These are phyloP conservation scores for Drosophila neotestacea DNA, from an alignment of 2,888 invertebrate species.

Conservation along the genomic window DNA sequence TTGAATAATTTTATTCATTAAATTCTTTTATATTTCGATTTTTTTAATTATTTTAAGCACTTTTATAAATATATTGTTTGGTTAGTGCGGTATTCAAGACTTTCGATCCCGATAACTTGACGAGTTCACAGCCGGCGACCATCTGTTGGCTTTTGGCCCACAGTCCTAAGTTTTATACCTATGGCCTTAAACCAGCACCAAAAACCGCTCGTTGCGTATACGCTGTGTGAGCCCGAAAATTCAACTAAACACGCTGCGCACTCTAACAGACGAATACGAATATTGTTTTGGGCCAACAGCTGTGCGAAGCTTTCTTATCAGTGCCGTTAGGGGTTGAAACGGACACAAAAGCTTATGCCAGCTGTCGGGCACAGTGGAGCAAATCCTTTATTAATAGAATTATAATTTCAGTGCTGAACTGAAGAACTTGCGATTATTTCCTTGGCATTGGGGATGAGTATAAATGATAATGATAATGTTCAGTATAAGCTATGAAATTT, in stretches of 20 bases:
- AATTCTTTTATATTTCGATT: background rate
- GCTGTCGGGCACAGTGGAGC: slow-evolving; percentile 49
- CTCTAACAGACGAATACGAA: slow-evolving; percentile 36
- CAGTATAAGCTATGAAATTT: too few species aligned
- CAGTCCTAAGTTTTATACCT: slow-evolving; percentile 64
- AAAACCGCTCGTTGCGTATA: slow-evolving; percentile 65
- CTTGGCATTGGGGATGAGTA: too few species aligned
- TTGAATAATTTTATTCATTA: slow-evolving; percentile 32
- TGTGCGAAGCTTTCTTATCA: slow-evolving; percentile 75
- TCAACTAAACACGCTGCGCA: slow-evolving; percentile 65
- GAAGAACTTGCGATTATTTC: too few species aligned
- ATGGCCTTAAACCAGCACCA: slow-evolving; percentile 23
- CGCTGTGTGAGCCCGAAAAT: slow-evolving; percentile 63
- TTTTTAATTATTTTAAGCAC: background rate
- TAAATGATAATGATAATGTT: too few species aligned
- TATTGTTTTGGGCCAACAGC: slow-evolving; percentile 68
- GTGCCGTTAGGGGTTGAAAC: slow-evolving; percentile 54
- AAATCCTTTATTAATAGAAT: background rate
- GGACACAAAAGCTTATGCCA: slow-evolving; percentile 36
- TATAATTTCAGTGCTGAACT: too few species aligned
- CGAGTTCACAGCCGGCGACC: slow-evolving; percentile 71
- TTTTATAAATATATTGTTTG: slow-evolving; percentile 32
- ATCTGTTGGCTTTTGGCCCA: slow-evolving; percentile 71
- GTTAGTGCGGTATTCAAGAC: slow-evolving; percentile 21
- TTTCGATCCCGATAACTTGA: slow-evolving; percentile 67